Conservation (phyloP, 2,113 vertebrate genomes). For the Piprites chloris region DNA sequence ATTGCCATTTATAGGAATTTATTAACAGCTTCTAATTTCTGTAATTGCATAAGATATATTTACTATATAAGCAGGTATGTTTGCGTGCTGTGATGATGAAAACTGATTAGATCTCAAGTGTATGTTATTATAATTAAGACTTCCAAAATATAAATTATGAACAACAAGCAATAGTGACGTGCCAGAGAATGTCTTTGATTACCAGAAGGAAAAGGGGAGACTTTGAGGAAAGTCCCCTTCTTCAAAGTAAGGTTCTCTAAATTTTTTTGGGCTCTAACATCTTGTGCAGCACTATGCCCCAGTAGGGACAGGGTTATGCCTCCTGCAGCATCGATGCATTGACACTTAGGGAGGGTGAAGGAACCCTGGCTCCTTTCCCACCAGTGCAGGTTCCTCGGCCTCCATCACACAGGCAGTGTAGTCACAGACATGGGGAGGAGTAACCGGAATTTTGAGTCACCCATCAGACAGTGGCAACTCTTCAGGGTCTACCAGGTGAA, state of each 20-base stretch:
- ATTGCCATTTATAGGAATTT: neutral
- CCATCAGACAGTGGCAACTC: neutral
- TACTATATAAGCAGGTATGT: neutral
- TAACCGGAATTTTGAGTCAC: neutral
- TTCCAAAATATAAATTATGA: neutral
- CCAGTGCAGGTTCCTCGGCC: neutral
- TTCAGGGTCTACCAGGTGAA: neutral
- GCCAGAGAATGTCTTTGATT: neutral
- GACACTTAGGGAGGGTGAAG: neutral
- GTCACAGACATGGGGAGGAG: neutral
- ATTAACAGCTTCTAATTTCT: neutral
- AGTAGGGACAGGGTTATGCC: neutral
- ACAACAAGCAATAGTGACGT: neutral
- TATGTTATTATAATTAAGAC: neutral
- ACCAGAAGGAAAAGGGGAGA: neutral
- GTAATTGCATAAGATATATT: neutral
- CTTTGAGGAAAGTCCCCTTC: neutral
- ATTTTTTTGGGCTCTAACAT: neutral
- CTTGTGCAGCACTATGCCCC: accelerated
- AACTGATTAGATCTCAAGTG: neutral
- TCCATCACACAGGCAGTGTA: accelerated
- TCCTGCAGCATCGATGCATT: neutral
- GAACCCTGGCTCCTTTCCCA: neutral
- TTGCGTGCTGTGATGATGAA: neutral
- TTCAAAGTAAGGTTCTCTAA: neutral